These are phyloP conservation scores for Leptinotarsa defecta DNA, from an alignment of 1,140 invertebrate genomes.

Conservation along the genomic window DNA sequence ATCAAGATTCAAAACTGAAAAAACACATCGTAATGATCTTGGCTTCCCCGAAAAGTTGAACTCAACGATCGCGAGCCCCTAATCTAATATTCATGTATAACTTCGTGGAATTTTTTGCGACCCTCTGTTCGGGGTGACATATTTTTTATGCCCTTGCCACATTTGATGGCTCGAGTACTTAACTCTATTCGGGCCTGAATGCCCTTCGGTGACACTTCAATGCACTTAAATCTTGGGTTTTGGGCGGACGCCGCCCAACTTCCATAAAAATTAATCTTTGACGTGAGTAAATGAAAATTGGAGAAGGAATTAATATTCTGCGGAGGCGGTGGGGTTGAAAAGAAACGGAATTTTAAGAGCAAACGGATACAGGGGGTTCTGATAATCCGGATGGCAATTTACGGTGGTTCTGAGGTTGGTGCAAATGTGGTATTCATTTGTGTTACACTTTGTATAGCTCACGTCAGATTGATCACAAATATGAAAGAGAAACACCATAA, in stretches of 20 bases:
- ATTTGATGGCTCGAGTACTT: constrained; percentile 39
- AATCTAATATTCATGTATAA: constrained; percentile 45
- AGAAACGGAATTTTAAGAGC: neutral
- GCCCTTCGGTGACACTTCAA: constrained; percentile 30
- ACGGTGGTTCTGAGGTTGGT: neutral
- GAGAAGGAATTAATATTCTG: constrained; percentile 2
- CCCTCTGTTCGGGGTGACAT: constrained; percentile 37
- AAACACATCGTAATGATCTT: constrained; percentile 25
- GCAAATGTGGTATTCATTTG: neutral
- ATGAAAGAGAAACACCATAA: too few species aligned
- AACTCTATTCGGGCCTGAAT: constrained; percentile 34
- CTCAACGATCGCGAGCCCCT: constrained; percentile 24
- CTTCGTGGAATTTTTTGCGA: constrained; percentile 39
- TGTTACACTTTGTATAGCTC: neutral
- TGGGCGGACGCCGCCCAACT: neutral
- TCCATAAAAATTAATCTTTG: constrained; percentile 23
- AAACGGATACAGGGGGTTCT: neutral
- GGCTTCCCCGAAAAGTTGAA: constrained; percentile 5
- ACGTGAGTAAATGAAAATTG: constrained; percentile 6
- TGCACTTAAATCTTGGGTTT: constrained; percentile 31
- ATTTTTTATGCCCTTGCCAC: constrained; percentile 40
- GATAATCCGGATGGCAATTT: neutral
- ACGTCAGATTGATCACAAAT: too few species aligned
- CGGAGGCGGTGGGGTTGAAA: neutral
- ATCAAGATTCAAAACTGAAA: constrained; percentile 14